phyloP scores from a whole-genome alignment of 2,888 invertebrate species.

The Gibbula magus region DNA sequence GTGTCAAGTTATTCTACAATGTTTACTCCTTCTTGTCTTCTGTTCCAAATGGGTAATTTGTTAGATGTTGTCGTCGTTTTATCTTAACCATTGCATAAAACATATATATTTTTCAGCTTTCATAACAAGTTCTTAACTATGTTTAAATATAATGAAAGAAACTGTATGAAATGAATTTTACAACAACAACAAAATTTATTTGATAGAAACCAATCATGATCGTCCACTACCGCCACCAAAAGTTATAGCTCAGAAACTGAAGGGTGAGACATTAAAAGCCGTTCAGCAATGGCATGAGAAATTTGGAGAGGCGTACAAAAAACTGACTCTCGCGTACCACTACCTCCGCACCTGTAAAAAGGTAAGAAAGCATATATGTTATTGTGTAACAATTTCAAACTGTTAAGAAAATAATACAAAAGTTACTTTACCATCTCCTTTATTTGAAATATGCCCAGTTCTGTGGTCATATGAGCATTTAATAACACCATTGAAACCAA shows the following conservation, averaged over 20 bases:
- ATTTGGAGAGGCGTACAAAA: constrained; percentile 76
- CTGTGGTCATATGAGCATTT: too few relatives aligned
- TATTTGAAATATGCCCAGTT: not conserved
- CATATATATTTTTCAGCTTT: not conserved
- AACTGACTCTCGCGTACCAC: constrained; percentile 76
- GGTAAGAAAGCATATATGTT: constrained; percentile 45
- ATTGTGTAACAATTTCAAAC: not conserved
- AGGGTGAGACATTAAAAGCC: constrained; percentile 74
- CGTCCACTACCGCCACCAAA: constrained; percentile 78
- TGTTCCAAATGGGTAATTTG: not conserved
- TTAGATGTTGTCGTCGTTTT: too few relatives aligned
- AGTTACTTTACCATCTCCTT: not conserved
- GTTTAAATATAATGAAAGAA: too few relatives aligned
- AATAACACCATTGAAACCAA: too few relatives aligned
- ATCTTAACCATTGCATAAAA: not conserved
- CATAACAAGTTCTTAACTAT: too few relatives aligned
- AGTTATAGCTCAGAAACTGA: constrained; percentile 75
- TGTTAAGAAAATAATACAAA: not conserved
- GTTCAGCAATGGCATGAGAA: constrained; percentile 77
- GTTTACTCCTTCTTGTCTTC: not conserved
- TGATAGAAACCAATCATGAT: constrained; percentile 71
- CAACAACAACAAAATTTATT: too few relatives aligned
- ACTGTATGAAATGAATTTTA: too few relatives aligned
- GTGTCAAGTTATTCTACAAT: not conserved
- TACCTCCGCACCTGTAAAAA: constrained; percentile 76